These are phyloP conservation scores for Lytechinus variegatus DNA, from an alignment of 35 echinoderm and acorn worm genomes.

Conservation along the genomic window DNA sequence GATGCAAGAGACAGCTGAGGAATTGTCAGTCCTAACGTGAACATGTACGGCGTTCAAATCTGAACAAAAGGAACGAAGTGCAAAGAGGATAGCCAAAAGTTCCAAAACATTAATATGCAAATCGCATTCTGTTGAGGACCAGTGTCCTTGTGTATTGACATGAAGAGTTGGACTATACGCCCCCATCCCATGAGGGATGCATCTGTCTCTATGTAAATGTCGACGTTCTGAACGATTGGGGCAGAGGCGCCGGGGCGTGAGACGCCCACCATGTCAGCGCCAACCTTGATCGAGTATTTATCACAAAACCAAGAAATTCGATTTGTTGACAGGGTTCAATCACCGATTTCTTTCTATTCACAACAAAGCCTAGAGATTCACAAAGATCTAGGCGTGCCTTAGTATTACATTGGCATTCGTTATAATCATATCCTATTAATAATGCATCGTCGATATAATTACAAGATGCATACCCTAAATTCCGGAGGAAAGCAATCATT, in stretches of 20 bases:
- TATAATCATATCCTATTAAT: not conserved
- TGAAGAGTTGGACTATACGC: constrained; percentile 31
- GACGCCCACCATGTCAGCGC: constrained; percentile 67
- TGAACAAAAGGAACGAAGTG: constrained; percentile 61
- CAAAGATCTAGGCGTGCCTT: not conserved
- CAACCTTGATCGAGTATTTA: constrained; percentile 24
- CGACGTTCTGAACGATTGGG: not conserved
- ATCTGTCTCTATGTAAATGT: constrained; percentile 47
- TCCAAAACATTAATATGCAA: constrained; percentile 71
- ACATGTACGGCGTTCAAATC: constrained; percentile 55
- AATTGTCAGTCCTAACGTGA: constrained; percentile 56
- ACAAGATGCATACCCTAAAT: not conserved
- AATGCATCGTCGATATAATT: constrained; percentile 54
- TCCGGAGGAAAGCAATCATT: constrained; percentile 15
- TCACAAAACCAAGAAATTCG: constrained; percentile 29
- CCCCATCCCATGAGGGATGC: constrained; percentile 55
- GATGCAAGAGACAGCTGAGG: constrained; percentile 62
- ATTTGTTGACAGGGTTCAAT: constrained; percentile 11
- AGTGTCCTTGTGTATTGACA: constrained; percentile 45
- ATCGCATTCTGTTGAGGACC: constrained; percentile 30
- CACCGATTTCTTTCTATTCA: constrained; percentile 24
- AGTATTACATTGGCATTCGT: not conserved
- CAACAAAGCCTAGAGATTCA: too few relatives aligned
- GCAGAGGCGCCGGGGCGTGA: not conserved
- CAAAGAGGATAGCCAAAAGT: constrained; percentile 43